Conservation (phyloP, 2,113 vertebrate species). For the Pterophyllum scalare region DNA sequence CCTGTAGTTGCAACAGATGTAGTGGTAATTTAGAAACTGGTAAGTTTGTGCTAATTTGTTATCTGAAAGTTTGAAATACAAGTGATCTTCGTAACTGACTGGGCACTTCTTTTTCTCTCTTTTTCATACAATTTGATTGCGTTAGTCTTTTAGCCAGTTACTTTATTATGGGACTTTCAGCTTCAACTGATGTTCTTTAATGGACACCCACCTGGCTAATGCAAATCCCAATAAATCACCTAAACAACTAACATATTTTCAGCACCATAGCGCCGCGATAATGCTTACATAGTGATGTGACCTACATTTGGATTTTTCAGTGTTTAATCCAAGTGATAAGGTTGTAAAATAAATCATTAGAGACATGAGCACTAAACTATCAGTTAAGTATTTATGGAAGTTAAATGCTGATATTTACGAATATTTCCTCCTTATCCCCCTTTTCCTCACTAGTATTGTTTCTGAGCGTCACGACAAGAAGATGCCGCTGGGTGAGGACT, state of each 20-base stretch:
- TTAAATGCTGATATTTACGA: slow-evolving; percentile 26
- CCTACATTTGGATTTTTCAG: background rate
- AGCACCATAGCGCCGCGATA: background rate
- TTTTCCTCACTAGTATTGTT: slow-evolving; percentile 67
- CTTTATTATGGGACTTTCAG: background rate
- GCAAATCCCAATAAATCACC: background rate
- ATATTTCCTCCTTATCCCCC: slow-evolving; percentile 23
- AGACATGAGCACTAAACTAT: background rate
- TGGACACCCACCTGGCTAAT: background rate
- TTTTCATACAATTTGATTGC: background rate
- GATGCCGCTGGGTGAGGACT: slow-evolving; percentile 85
- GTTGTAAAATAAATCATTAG: background rate
- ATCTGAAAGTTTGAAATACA: background rate
- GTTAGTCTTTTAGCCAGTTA: background rate
- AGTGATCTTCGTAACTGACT: background rate
- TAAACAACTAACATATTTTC: background rate
- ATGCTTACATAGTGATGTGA: background rate
- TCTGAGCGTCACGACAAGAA: slow-evolving; percentile 77
- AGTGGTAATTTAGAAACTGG: background rate
- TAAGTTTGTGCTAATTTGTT: background rate
- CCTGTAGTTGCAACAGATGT: background rate
- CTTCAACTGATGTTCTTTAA: background rate
- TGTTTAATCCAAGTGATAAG: background rate
- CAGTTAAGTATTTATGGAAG: background rate
- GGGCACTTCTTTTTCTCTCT: background rate